These are phyloP conservation scores for Tyrannus savana DNA, from an alignment of 2,113 vertebrate genomes.

Conservation along the genomic window DNA sequence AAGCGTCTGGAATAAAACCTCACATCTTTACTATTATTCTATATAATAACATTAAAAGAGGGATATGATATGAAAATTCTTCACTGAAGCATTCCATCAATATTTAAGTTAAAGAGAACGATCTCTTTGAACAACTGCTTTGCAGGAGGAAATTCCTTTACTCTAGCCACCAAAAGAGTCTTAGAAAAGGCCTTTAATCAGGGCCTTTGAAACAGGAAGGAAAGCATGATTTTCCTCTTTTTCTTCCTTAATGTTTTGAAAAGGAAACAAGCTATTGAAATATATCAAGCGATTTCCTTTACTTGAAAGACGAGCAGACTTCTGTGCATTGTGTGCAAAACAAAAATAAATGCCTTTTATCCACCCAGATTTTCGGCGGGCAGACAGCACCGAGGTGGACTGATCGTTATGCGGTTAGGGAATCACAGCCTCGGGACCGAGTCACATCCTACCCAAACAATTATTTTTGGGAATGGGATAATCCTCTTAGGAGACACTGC, in stretches of 20 bases:
- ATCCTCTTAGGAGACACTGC: background rate
- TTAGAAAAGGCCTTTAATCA: slow-evolving; percentile 53
- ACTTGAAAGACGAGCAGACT: slow-evolving; percentile 49
- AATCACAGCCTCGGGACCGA: background rate
- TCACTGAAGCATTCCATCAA: background rate
- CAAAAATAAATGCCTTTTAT: slow-evolving; percentile 52
- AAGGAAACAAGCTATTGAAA: slow-evolving; percentile 65
- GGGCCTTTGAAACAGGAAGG: slow-evolving; percentile 60
- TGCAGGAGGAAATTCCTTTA: slow-evolving; percentile 51
- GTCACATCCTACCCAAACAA: slow-evolving; percentile 16
- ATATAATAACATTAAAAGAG: slow-evolving; percentile 16
- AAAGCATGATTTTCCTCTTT: slow-evolving; percentile 62
- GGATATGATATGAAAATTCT: background rate
- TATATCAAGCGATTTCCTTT: slow-evolving; percentile 54
- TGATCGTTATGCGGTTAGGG: slow-evolving; percentile 4
- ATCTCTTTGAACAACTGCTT: slow-evolving; percentile 39
- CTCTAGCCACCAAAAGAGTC: background rate
- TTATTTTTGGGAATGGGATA: slow-evolving; percentile 5
- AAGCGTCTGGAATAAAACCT: background rate
- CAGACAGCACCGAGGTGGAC: background rate
- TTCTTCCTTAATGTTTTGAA: slow-evolving; percentile 58
- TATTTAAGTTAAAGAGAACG: slow-evolving; percentile 39
- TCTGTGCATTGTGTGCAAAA: slow-evolving; percentile 45
- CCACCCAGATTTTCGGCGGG: slow-evolving; percentile 25
- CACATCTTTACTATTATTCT: slow-evolving; percentile 11